Percentiles rank a stretch among this genome's conserved stretches.
phyloP scores from a whole-genome alignment of 2,888 invertebrate species.

The Arge pagana region DNA sequence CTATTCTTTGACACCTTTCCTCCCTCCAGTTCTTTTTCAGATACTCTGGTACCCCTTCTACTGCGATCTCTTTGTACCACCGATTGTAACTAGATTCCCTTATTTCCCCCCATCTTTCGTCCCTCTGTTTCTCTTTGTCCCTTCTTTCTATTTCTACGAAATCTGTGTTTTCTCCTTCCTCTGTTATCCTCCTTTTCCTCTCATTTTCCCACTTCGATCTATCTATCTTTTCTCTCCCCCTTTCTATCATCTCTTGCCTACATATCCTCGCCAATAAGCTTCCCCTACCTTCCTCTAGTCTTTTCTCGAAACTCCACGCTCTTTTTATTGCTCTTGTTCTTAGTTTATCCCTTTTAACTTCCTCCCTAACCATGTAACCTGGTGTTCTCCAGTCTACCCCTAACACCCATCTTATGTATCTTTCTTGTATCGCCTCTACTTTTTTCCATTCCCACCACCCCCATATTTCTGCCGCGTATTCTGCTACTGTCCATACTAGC shows the following conservation, averaged over 20 bases:
- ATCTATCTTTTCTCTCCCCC: constrained; percentile 12
- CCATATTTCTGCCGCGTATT: constrained; percentile 17
- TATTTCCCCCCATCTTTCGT: too few species aligned
- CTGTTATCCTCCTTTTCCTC: constrained; percentile 28
- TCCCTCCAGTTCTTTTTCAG: not conserved
- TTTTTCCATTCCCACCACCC: constrained; percentile 11
- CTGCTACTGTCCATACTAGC: constrained; percentile 7
- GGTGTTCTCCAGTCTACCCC: constrained; percentile 14
- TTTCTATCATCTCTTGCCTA: constrained; percentile 7
- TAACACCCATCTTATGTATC: constrained; percentile 19
- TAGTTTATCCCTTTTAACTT: constrained; percentile 16
- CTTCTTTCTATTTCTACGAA: constrained; percentile 18
- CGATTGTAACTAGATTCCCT: not conserved
- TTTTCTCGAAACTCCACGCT: constrained; percentile 16
- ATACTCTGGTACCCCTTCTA: constrained; percentile 3
- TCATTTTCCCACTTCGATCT: constrained; percentile 25
- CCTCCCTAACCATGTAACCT: constrained; percentile 9
- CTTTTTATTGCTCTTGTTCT: constrained; percentile 14
- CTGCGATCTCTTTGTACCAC: constrained; percentile 23
- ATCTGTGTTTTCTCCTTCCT: constrained; percentile 24
- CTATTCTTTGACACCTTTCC: not conserved
- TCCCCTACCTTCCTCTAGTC: not conserved
- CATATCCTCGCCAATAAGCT: not conserved
- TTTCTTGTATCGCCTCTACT: constrained; percentile 12
- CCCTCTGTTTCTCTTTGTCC: too few species aligned